Percentiles rank a stretch among this genome's conserved stretches.
Evolutionary conservation across 2,888 invertebrate species (phyloP).

Genomic region (Limenitis arthemis): DNA sequence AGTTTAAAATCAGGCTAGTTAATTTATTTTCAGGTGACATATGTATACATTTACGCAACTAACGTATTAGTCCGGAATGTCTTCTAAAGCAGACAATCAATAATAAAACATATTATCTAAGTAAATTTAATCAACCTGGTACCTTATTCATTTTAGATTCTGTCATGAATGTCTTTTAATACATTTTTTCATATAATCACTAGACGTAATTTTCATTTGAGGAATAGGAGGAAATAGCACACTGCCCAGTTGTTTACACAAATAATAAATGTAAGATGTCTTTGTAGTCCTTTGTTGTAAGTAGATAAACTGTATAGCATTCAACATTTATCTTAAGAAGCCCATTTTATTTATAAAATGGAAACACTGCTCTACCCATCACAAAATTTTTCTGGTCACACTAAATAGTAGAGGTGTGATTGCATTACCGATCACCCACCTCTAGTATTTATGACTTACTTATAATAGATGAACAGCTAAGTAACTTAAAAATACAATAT

Average conservation of each 20-base stretch:
- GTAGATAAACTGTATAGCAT: conserved; percentile 12
- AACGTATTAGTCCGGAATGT: too few relatives aligned
- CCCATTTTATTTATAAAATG: conserved; percentile 39
- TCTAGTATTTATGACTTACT: neutral
- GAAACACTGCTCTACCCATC: neutral
- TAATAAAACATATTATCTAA: too few relatives aligned
- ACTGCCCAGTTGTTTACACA: conserved; percentile 26
- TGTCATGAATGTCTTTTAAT: neutral
- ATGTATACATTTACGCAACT: too few relatives aligned
- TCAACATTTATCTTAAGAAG: conserved; percentile 27
- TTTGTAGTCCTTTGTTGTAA: conserved; percentile 9
- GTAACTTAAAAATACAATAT: conserved; percentile 42
- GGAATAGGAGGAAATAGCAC: conserved; percentile 20
- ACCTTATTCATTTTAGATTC: neutral
- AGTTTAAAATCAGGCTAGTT: too few relatives aligned
- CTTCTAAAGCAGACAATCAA: too few relatives aligned
- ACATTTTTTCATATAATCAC: conserved; percentile 13
- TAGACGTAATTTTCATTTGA: conserved; percentile 11
- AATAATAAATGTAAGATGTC: conserved; percentile 18
- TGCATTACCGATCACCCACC: neutral
- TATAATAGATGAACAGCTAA: conserved; percentile 17
- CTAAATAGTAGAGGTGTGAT: neutral
- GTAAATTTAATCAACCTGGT: too few relatives aligned
- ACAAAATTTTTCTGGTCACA: conserved; percentile 2
- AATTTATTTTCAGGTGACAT: too few relatives aligned